Evolutionary conservation across 2,888 invertebrate genomes (phyloP).

Genomic region (Spialia ferax): DNA sequence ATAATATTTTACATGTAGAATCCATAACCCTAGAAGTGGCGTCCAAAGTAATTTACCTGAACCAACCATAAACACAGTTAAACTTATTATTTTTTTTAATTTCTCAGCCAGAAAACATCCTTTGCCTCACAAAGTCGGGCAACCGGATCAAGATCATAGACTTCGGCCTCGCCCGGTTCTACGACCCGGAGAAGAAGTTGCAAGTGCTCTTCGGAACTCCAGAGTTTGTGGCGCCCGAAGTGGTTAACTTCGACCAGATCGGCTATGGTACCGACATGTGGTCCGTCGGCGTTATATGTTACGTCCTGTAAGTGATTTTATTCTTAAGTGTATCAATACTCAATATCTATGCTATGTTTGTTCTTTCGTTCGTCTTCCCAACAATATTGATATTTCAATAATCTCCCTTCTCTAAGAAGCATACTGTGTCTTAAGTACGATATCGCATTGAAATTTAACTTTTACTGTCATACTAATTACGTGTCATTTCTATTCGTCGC

Average conservation of each 20-base stretch:
- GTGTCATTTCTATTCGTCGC: too few relatives aligned
- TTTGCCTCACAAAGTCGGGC: constrained; percentile 98
- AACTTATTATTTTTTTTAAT: not conserved
- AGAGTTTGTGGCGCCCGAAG: constrained; percentile 99
- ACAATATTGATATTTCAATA: too few relatives aligned
- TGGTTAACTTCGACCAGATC: constrained; percentile 99
- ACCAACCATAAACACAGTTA: too few relatives aligned
- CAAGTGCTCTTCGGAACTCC: constrained; percentile 99
- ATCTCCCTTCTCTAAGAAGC: too few relatives aligned
- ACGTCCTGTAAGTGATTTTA: constrained; percentile 95
- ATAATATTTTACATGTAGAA: too few relatives aligned
- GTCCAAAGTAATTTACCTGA: not conserved
- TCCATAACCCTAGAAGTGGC: not conserved
- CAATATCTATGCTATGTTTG: too few relatives aligned
- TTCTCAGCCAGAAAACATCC: constrained; percentile 97
- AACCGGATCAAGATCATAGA: constrained; percentile 99
- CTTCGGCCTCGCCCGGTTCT: constrained; percentile 98
- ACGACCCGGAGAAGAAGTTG: constrained; percentile 96
- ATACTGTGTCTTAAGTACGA: too few relatives aligned
- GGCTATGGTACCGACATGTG: constrained; percentile 99
- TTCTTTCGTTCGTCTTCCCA: too few relatives aligned
- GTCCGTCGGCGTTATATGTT: constrained; percentile 99
- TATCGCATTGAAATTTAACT: too few relatives aligned
- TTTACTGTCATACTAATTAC: too few relatives aligned
- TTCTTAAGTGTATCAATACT: too few relatives aligned